phyloP scores from a whole-genome alignment of 2,888 invertebrate genomes.

The Mesorhabditis spiculigera region DNA sequence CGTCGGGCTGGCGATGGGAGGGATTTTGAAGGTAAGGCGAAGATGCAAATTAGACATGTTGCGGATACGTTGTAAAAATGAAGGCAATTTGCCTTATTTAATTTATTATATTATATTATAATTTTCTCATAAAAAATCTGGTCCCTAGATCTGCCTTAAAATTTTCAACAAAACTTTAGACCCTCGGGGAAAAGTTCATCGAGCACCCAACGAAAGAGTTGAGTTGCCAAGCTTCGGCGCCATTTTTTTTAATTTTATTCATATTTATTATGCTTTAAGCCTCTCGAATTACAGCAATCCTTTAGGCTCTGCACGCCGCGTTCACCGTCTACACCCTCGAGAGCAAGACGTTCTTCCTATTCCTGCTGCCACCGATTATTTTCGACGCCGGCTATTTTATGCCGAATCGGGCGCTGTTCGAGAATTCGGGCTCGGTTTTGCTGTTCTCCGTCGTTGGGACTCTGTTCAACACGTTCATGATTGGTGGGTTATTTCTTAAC shows the following conservation, averaged over 20 bases:
- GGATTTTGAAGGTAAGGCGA: neutral
- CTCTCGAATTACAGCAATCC: neutral
- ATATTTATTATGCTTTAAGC: too few species aligned
- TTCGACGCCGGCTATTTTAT: slow-evolving; percentile 73
- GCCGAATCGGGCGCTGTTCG: slow-evolving; percentile 75
- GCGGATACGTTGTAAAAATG: too few species aligned
- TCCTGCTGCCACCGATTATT: slow-evolving; percentile 95
- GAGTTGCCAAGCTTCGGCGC: neutral
- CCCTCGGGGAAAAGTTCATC: too few species aligned
- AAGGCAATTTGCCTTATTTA: too few species aligned
- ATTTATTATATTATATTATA: too few species aligned
- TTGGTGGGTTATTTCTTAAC: slow-evolving; percentile 49
- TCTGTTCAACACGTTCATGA: slow-evolving; percentile 80
- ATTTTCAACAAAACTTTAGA: too few species aligned
- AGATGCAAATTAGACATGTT: too few species aligned
- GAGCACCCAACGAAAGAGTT: too few species aligned
- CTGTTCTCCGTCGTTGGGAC: slow-evolving; percentile 86
- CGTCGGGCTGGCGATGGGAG: neutral
- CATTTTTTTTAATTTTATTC: neutral
- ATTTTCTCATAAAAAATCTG: too few species aligned
- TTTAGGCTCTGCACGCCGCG: neutral
- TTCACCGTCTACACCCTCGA: slow-evolving; percentile 23
- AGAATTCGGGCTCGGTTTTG: slow-evolving; percentile 88
- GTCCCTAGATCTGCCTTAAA: too few species aligned
- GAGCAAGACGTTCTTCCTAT: slow-evolving; percentile 88